Evolutionary conservation across 2,797 vertebrate species (phyloP), one percentile per base, ranked within the genome.

Genomic region (Chelon auratus): DNA sequence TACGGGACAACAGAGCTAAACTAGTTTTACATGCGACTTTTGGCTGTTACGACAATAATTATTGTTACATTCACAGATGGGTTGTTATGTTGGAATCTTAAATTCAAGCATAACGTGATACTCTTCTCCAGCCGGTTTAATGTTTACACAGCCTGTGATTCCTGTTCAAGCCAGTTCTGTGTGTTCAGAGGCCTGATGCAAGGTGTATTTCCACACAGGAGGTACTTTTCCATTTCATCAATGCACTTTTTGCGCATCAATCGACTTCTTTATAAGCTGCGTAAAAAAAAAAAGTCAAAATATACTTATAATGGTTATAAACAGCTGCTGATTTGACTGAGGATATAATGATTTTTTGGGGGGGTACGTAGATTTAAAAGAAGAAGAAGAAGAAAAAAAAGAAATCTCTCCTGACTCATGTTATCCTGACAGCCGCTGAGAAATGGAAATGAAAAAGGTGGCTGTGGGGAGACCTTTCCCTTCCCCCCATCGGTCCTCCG

Each of bases 401-500:
- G 17, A 57, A 45, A 36, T 51, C 13, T 63, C 62, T 50, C 61
- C 54, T 69, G 61, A 72, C 51, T 63, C 39, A 13, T 59, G 48
- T 60, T 48, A 6, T 58, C 55, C 71, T 77, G 69, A 87, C 62
- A 79, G 55, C 62, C 18, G 43, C 58, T 40, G 70, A 70, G 59
- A 61, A 74, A 64, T 57, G 59, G 30, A 33, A 33, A 33, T 33
- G 30, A 30, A 24, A 53, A 75, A 53, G 26, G 65, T 60, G 18
- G 15, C 45, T 0, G 1, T 39, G 69, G 30, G 14, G 62, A 76
- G 82, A 68, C 72, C 61, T 64, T 24, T 37, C 67, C 60, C 70
- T 59, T 52, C 78, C 80, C n/a, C 78, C 75, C 83, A 6, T 40
- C 76, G 30, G 64, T 33, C 82, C 75, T 0, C 54, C 77, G 62